Evolutionary conservation across 2,888 invertebrate species (phyloP).

Genomic region (Temnothorax unifasciatus): DNA sequence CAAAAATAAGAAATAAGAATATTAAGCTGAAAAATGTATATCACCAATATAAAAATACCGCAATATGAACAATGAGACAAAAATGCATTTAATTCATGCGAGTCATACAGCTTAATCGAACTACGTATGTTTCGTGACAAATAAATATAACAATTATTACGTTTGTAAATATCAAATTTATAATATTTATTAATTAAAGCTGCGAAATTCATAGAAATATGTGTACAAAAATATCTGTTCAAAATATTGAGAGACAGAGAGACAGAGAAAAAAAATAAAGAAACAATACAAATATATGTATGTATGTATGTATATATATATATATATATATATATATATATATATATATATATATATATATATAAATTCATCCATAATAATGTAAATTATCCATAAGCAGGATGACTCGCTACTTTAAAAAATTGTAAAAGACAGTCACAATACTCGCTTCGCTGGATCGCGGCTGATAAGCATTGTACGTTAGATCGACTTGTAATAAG

Average conservation of each 20-base stretch:
- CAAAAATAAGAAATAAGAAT: slow-evolving; percentile 25
- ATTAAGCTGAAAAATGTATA: background rate
- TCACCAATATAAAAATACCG: background rate
- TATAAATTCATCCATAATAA: background rate
- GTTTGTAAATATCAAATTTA: background rate
- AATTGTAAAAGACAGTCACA: slow-evolving; percentile 11
- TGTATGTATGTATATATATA: background rate
- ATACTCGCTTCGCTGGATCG: slow-evolving; percentile 1
- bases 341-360: background rate
- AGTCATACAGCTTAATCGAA: background rate
- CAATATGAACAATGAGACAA: background rate
- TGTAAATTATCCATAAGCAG: background rate
- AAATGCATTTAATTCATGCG: background rate
- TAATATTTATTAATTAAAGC: background rate
- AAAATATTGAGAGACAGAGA: too few species aligned
- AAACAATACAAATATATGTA: too few species aligned
- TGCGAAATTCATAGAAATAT: background rate
- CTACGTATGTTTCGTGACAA: background rate
- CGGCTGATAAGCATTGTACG: slow-evolving; percentile 19
- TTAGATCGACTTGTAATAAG: slow-evolving; percentile 52
- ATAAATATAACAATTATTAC: background rate
- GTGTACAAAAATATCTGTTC: background rate
- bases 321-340: too few species aligned
- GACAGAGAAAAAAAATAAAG: too few species aligned
- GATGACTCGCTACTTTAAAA: background rate